A percentile compares a stretch with the other conserved stretches of the same genome.
phyloP scores from a whole-genome alignment of 1,140 invertebrate genomes.

The Psilanteris sp. region DNA sequence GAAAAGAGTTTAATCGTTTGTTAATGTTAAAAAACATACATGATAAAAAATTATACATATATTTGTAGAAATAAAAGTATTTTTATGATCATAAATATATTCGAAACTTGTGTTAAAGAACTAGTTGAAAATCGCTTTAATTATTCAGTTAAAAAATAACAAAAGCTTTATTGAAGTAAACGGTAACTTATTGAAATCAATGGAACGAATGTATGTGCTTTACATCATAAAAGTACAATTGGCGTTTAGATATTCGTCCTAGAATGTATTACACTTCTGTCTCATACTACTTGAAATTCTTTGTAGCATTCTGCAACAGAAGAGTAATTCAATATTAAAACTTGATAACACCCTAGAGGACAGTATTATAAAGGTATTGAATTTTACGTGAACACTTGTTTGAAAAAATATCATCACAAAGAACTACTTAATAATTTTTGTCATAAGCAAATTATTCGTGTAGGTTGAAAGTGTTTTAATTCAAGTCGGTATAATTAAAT shows the following conservation, averaged over 20 bases:
- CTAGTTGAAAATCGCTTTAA: too few relatives aligned
- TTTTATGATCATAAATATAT: too few relatives aligned
- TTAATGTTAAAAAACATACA: too few relatives aligned
- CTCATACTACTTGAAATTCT: conserved; percentile 36
- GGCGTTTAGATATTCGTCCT: conserved; percentile 33
- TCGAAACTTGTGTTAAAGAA: too few relatives aligned
- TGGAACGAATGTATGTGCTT: conserved; percentile 26
- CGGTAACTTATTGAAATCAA: conserved; percentile 15
- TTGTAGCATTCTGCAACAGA: conserved; percentile 25
- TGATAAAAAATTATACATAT: too few relatives aligned
- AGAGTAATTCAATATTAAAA: conserved; percentile 43
- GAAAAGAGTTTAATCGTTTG: conserved; percentile 1
- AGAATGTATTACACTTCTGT: conserved; percentile 45
- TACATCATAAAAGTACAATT: conserved; percentile 46
- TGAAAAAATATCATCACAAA: too few relatives aligned
- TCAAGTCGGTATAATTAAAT: too few relatives aligned
- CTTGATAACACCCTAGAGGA: conserved; percentile 14
- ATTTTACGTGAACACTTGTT: too few relatives aligned
- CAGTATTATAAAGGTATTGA: conserved; percentile 27
- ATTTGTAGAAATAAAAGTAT: conserved; percentile 21
- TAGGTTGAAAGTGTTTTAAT: too few relatives aligned
- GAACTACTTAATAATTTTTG: too few relatives aligned
- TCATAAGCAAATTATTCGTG: too few relatives aligned
- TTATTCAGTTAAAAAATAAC: not conserved
- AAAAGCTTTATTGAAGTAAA: conserved; percentile 39